Evolutionary conservation across 2,888 invertebrate species (phyloP), one percentile per base, ranked within the genome.

Genomic region (Celastrina argiolus): DNA sequence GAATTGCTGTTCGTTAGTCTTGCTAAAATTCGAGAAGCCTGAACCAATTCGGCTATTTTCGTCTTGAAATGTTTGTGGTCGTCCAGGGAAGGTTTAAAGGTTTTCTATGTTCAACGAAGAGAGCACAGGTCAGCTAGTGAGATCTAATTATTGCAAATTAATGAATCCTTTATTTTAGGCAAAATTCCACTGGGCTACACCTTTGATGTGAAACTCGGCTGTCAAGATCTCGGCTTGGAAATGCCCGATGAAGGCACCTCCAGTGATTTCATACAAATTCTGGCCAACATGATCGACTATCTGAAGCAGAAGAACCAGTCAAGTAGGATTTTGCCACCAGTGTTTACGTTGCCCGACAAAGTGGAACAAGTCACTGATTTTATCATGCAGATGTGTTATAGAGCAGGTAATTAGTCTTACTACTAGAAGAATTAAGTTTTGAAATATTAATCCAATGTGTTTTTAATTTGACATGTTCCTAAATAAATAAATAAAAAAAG

Each of bases 341-440:
- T 91, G 4, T 91, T 81, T 71, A 87, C 87, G 0, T 73, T 90
- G 79, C 84, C 86, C 0, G 84, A 86, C 0, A 88, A 87, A 67
- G 78, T 85, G 0, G 69, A 69, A 0, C 71, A 79, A 0, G 79
- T 85, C 0, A 72, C 74, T 2, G 80, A 84, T 56, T 90, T 87
- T 56, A 80, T 89, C 1, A 63, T 72, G 6, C 84, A 87, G 67
- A 71, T 89, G 73, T 90, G 90, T 67, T 69, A 66, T 14, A 70
- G 71, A 61, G 80, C 87, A 2, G 79, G 90, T 90, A 71, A 76
- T 75, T 56, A 22, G 31, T 4, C 7, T 16, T 1, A 4, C 2
- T 67, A 18, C 12, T 5, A 8, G 10, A 56, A 56, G 22, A 6
- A 16, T 42, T 16, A 31, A 31, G 31, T 31, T 4, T 7, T 31